A percentile compares a stretch with the other conserved stretches of the same genome.
These are phyloP conservation scores for Volucella inflata DNA, from an alignment of 2,888 invertebrate genomes.

Conservation along the genomic window DNA sequence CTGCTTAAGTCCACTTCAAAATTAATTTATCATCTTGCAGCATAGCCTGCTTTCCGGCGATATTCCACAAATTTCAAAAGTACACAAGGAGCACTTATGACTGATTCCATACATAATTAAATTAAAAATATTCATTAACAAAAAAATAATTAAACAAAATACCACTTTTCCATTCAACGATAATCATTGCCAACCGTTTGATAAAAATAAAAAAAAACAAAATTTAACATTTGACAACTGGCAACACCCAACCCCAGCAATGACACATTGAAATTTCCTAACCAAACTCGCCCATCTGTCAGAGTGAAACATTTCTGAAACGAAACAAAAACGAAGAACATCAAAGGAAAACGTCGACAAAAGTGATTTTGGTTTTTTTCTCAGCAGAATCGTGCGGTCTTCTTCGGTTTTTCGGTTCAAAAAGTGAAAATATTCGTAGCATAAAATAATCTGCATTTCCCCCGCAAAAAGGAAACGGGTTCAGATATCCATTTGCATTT, in stretches of 20 bases:
- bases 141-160: not conserved
- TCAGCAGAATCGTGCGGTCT: conserved; percentile 66
- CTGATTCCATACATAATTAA: no score
- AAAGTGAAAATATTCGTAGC: conserved; percentile 40
- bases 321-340: conserved; percentile 70
- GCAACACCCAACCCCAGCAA: conserved; percentile 15
- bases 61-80: no score
- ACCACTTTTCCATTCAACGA: conserved; percentile 7
- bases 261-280: conserved; percentile 54
- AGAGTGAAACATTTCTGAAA: conserved; percentile 54
- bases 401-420: conserved; percentile 68
- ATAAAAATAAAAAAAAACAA: not conserved
- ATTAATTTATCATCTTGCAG: no score
- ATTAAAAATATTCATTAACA: no score
- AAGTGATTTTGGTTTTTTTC: conserved; percentile 72
- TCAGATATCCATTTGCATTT: conserved; percentile 59
- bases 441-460: conserved; percentile 37
- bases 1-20: no score
- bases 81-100: no score
- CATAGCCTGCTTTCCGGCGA: no score
- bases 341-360: conserved; percentile 72
- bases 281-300: conserved; percentile 59
- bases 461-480: conserved; percentile 31
- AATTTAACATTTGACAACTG: conserved; percentile 1
- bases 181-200: not conserved